Conservation (phyloP, 2,888 invertebrate species). For the Iphiclides podalirius region DNA sequence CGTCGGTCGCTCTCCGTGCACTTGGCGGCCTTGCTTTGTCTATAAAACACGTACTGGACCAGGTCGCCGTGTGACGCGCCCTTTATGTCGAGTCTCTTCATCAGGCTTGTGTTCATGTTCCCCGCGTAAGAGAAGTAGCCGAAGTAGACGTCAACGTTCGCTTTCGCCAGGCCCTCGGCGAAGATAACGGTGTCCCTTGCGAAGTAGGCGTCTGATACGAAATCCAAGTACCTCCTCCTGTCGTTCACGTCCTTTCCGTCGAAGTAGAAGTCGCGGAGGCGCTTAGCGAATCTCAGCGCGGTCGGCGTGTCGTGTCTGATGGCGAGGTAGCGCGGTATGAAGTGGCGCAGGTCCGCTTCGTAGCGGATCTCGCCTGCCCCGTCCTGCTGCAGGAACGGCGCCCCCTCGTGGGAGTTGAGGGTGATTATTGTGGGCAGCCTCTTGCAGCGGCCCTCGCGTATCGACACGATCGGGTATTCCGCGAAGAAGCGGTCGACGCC, state of each 20-base stretch:
- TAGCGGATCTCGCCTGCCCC: constrained; percentile 43
- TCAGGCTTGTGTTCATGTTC: constrained; percentile 51
- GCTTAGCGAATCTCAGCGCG: constrained; percentile 34
- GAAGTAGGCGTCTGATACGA: constrained; percentile 54
- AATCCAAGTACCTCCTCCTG: constrained; percentile 43
- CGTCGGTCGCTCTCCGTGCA: constrained; percentile 41
- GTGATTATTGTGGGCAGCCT: constrained; percentile 52
- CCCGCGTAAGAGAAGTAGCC: constrained; percentile 57
- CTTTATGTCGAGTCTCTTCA: constrained; percentile 48
- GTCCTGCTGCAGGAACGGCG: constrained; percentile 46
- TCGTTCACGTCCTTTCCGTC: constrained; percentile 34
- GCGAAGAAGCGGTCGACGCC: constrained; percentile 49
- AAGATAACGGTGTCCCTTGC: constrained; percentile 44
- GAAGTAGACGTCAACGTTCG: constrained; percentile 39
- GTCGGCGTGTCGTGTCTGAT: constrained; percentile 34
- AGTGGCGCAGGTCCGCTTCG: constrained; percentile 47
- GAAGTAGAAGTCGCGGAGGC: constrained; percentile 51
- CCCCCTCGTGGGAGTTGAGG: constrained; percentile 53
- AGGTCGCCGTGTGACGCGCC: constrained; percentile 65
- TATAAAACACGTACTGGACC: constrained; percentile 62
- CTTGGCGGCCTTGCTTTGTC: constrained; percentile 45
- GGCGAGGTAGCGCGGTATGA: constrained; percentile 46
- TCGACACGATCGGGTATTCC: constrained; percentile 44
- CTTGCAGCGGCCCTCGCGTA: constrained; percentile 41
- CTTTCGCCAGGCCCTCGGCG: constrained; percentile 42